These are phyloP conservation scores for Brachionus paranguensis DNA, from an alignment of 1,140 invertebrate genomes.

Conservation along the genomic window DNA sequence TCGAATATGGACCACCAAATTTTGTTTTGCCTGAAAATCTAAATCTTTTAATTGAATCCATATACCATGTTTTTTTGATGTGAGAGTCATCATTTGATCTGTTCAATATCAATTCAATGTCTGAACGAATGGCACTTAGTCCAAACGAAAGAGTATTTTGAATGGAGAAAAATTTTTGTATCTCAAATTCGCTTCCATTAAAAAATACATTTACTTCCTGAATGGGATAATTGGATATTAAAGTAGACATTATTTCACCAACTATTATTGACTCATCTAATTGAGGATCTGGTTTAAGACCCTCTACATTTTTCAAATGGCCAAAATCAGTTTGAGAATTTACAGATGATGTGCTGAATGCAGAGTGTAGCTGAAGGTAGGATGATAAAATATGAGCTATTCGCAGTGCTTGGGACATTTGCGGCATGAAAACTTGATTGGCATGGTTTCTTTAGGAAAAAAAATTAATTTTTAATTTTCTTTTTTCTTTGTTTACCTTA, in stretches of 20 bases:
- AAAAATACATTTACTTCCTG: slow-evolving; percentile 32
- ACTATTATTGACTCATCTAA: slow-evolving; percentile 1
- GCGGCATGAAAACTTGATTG: slow-evolving; percentile 30
- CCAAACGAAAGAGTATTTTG: slow-evolving; percentile 17
- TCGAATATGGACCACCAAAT: background rate
- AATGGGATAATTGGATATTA: slow-evolving; percentile 10
- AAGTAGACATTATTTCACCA: slow-evolving; percentile 13
- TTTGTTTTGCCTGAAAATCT: slow-evolving; percentile 3
- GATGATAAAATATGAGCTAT: slow-evolving; percentile 28
- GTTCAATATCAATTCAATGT: slow-evolving; percentile 31
- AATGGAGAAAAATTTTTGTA: slow-evolving; percentile 36
- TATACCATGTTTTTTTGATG: slow-evolving; percentile 25
- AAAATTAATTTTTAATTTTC: background rate
- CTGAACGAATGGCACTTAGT: slow-evolving; percentile 4
- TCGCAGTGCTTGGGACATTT: slow-evolving; percentile 32
- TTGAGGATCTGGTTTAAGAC: slow-evolving; percentile 37
- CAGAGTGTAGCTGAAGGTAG: slow-evolving; percentile 6
- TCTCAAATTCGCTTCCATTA: slow-evolving; percentile 35
- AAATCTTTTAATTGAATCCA: slow-evolving; percentile 1
- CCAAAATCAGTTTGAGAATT: background rate
- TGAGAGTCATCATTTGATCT: slow-evolving; percentile 31
- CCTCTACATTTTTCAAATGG: background rate
- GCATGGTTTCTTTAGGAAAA: background rate
- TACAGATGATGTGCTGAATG: slow-evolving; percentile 21
- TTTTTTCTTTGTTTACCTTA: background rate